A percentile compares a stretch with the other conserved stretches of the same genome.
phyloP scores from a whole-genome alignment of 2,797 vertebrate species.

The Pelochelys cantorii region DNA sequence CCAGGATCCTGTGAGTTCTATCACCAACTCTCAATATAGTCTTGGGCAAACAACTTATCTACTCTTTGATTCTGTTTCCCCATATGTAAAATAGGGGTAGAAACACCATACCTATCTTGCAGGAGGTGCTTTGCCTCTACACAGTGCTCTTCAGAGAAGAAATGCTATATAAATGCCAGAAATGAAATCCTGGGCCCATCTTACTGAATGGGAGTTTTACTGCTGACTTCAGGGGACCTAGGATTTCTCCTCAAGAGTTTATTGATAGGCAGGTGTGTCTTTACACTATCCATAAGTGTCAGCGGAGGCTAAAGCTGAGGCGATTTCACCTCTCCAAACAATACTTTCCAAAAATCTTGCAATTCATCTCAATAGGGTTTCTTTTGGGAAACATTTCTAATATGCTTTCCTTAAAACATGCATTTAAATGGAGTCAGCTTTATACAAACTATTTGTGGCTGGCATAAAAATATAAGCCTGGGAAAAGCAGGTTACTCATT shows the following conservation, averaged over 20 bases:
- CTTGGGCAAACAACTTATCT: neutral
- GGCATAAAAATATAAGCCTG: neutral
- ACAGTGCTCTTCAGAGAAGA: rapidly evolving
- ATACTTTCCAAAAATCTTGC: neutral
- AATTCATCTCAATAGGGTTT: neutral
- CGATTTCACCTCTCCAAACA: neutral
- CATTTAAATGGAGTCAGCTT: neutral
- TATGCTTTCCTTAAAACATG: neutral
- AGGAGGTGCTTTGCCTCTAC: neutral
- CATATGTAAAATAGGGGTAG: neutral
- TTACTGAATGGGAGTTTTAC: neutral
- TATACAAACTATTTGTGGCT: neutral
- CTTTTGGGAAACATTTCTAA: neutral
- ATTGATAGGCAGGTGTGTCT: neutral
- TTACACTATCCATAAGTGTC: neutral
- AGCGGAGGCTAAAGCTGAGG: neutral
- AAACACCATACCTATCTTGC: neutral
- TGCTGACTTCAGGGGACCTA: neutral
- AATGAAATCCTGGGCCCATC: neutral
- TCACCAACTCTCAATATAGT: neutral
- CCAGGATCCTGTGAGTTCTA: neutral
- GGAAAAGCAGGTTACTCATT: neutral
- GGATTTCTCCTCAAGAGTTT: neutral
- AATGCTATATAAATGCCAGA: neutral
- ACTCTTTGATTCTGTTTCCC: neutral